Evolutionary conservation across 2,797 vertebrate species (phyloP).

Genomic region (Diceros bicornis): DNA sequence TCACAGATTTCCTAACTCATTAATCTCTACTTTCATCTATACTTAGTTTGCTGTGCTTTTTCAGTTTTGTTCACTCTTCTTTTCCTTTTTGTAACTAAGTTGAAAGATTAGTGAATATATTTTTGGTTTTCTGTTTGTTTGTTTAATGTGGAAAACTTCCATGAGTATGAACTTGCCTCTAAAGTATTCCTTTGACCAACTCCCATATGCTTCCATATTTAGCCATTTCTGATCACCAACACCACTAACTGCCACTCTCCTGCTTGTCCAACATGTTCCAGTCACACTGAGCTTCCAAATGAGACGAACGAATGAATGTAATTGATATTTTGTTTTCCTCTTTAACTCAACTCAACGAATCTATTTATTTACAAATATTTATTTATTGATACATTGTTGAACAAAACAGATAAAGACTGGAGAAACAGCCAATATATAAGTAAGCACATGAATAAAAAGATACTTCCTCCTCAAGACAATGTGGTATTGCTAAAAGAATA

Average conservation of each 20-base stretch:
- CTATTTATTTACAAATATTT: background rate
- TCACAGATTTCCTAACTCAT: background rate
- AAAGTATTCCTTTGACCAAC: background rate
- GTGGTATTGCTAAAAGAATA: background rate
- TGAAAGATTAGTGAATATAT: background rate
- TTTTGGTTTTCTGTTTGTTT: background rate
- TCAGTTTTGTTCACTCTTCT: background rate
- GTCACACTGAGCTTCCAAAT: background rate
- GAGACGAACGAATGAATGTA: background rate
- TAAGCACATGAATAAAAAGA: background rate
- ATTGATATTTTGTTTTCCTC: background rate
- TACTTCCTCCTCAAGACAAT: background rate
- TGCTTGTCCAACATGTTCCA: accelerated
- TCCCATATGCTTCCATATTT: background rate
- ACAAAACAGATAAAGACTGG: background rate
- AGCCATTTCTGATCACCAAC: background rate
- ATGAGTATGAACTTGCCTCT: background rate
- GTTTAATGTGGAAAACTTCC: background rate
- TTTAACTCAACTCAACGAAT: background rate
- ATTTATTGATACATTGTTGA: background rate
- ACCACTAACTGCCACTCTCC: too few relatives aligned
- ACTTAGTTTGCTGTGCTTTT: background rate
- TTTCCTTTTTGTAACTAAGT: background rate
- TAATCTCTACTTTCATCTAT: background rate
- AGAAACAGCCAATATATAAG: background rate